phyloP scores from a whole-genome alignment of 2,888 invertebrate genomes.

The Agrotis puta region DNA sequence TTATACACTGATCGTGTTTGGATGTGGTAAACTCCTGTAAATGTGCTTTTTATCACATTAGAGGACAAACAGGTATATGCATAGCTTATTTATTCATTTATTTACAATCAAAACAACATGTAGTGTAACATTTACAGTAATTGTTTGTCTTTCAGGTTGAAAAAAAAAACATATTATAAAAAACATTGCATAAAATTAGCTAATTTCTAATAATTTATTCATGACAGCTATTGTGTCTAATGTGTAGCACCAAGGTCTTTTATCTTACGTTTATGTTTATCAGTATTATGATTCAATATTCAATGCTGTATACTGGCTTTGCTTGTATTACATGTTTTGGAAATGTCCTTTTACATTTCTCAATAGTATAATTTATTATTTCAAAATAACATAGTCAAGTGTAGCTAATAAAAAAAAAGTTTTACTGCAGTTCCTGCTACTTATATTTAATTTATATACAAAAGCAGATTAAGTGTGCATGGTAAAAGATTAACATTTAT shows the following conservation, averaged over 20 bases:
- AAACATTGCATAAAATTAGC: slow-evolving; percentile 42
- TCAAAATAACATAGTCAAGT: too few species aligned
- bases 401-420: neutral
- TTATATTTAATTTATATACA: neutral
- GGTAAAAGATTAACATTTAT: too few species aligned
- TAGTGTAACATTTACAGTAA: slow-evolving; percentile 6
- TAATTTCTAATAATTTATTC: slow-evolving; percentile 58
- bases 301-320: neutral
- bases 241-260: slow-evolving; percentile 57
- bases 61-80: slow-evolving; percentile 58
- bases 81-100: slow-evolving; percentile 38
- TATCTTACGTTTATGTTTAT: slow-evolving; percentile 24
- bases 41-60: slow-evolving; percentile 52
- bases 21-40: slow-evolving; percentile 50
- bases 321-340: neutral
- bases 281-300: slow-evolving; percentile 7
- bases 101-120: slow-evolving; percentile 42
- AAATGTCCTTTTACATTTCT: neutral
- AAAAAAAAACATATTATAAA: slow-evolving; percentile 33
- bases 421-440: neutral
- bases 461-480: neutral
- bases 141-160: slow-evolving; percentile 1
- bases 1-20: slow-evolving; percentile 26
- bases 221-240: slow-evolving; percentile 53
- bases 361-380: too few species aligned